Evolutionary conservation across 1,140 invertebrate genomes (phyloP).

Genomic region (Cheumatopsyche charites): DNA sequence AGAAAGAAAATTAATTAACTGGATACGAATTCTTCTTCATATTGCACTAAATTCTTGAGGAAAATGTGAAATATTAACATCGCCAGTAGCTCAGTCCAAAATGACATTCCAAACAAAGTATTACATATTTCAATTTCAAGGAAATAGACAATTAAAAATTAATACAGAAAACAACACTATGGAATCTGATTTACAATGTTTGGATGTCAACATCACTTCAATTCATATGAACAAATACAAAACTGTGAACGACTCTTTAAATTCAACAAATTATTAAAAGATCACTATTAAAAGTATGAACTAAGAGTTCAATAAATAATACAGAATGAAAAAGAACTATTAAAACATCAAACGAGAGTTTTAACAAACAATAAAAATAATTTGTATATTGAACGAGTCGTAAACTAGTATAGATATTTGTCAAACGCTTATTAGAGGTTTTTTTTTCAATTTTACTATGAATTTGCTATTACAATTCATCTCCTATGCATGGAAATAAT

Average conservation of each 20-base stretch:
- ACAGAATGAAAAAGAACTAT: not conserved
- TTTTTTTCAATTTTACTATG: constrained; percentile 34
- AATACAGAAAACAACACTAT: not conserved
- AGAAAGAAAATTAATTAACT: not conserved
- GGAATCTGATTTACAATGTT: not conserved
- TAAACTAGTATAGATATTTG: constrained; percentile 24
- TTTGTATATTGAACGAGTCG: constrained; percentile 7
- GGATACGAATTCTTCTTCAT: too few relatives aligned
- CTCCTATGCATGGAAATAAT: constrained; percentile 33
- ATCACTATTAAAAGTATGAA: constrained; percentile 13
- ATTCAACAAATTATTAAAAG: constrained; percentile 12
- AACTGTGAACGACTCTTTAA: constrained; percentile 30
- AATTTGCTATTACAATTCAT: constrained; percentile 37
- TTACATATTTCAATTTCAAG: not conserved
- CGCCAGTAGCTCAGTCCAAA: constrained; percentile 44
- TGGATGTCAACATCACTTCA: constrained; percentile 26
- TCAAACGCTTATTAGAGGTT: constrained; percentile 15
- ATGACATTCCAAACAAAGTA: constrained; percentile 43
- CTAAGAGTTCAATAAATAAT: not conserved
- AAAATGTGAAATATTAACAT: constrained; percentile 4
- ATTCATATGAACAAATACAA: constrained; percentile 30
- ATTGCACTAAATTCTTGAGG: not conserved
- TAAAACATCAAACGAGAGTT: not conserved
- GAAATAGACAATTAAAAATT: not conserved
- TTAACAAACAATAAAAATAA: not conserved